Evolutionary conservation across 2,888 invertebrate genomes (phyloP), one percentile per base, ranked within the genome.

Genomic region (Tachina fera): DNA sequence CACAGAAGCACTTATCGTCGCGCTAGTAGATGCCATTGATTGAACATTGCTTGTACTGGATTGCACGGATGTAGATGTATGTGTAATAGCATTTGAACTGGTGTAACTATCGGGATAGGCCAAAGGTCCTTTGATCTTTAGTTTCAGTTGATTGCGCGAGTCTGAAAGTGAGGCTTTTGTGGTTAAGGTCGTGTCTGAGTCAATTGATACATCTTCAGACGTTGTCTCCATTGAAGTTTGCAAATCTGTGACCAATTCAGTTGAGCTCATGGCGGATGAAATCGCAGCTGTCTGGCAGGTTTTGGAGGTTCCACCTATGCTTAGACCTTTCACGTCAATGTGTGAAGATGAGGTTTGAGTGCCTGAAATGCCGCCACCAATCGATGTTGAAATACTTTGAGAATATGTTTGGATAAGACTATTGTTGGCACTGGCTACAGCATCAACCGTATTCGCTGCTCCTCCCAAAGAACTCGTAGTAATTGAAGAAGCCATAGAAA

Each of bases 111-210:
- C 95, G 0, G 95, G 92, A 89, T 97, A 97, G 84, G 97, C 94
- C 89, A 96, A 95, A 0, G 97, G 97, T 4, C 97, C 97, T 91
- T 98, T 97, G 87, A 97, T 97, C 93, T 98, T 98, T 0, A 98
- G 96, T 91, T 97, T 97, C 6, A 98, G 93, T 90, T 97, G 97
- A 92, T 97, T 97, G 45, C 97, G 94, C 0, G 97, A 96, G 92
- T 97, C 97, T 0, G 95, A 95, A 1, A 97, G 93, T 1, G 96
- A 96, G 0, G 96, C 96, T 90, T 96, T 96, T 4, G 95, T 95
- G 81, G 94, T 94, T 67, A 91, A 82, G 1, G 93, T 92, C n/a
- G 92, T 92, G 77, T 93, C 93, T 1, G 93, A 92, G 83, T 93
- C 93, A 31, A 93, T 92, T 16, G 93, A 93, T 9, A 92, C 92